phyloP scores from a whole-genome alignment of 2,888 invertebrate species.

The Sinhomidia bicolor region DNA sequence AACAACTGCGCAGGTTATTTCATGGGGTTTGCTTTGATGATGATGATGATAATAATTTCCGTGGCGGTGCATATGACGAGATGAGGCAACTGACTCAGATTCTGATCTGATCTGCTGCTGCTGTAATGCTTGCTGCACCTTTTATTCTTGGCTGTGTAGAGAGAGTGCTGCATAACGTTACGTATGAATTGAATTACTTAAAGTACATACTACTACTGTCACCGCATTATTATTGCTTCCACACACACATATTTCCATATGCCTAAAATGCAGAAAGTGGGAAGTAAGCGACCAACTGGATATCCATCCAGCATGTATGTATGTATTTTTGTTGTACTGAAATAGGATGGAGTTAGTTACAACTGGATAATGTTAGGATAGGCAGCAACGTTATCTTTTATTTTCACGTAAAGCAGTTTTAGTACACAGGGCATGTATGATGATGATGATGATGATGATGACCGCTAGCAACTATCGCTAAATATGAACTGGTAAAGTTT shows the following conservation, averaged over 20 bases:
- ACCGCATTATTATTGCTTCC: too few relatives aligned
- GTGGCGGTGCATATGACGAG: background rate
- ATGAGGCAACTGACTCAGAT: background rate
- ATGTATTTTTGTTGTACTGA: background rate
- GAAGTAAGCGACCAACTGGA: background rate
- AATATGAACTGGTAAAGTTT: background rate
- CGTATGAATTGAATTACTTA: too few relatives aligned
- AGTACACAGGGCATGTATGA: too few relatives aligned
- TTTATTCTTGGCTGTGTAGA: background rate
- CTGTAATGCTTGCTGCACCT: conserved; percentile 20
- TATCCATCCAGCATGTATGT: background rate
- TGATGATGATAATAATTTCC: background rate
- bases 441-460: too few relatives aligned
- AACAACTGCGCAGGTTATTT: conserved; percentile 23
- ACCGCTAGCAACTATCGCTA: background rate
- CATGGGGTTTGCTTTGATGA: background rate
- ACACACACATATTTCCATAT: background rate
- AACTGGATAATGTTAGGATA: conserved; percentile 40
- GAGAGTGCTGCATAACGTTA: too few relatives aligned
- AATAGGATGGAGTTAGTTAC: background rate
- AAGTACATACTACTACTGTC: too few relatives aligned
- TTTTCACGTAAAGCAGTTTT: background rate
- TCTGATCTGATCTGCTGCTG: background rate
- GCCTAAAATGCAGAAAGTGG: background rate
- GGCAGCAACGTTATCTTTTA: background rate